Percentiles rank a stretch among this genome's conserved stretches.
phyloP scores from a whole-genome alignment of 2,797 vertebrate species.

The Novumbra hubbsi region DNA sequence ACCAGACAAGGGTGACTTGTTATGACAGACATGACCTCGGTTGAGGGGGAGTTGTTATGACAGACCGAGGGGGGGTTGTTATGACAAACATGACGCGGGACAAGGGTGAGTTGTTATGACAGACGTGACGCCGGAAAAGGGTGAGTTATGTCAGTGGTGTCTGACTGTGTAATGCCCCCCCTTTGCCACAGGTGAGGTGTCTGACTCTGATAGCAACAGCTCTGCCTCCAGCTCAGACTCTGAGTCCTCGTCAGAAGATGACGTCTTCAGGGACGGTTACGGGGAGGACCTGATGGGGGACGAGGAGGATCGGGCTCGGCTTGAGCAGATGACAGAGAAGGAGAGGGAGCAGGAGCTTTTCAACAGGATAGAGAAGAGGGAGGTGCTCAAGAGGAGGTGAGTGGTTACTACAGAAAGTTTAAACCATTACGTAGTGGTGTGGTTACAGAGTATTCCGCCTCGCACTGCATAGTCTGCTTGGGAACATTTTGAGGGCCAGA shows the following conservation, averaged over 20 bases:
- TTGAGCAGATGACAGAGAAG: conserved; percentile 99
- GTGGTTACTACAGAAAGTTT: conserved; percentile 6
- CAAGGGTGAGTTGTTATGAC: conserved; percentile 77
- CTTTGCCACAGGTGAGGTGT: conserved; percentile 86
- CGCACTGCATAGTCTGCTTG: neutral
- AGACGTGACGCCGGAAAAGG: neutral
- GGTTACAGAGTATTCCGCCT: no score
- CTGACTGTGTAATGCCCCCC: no score
- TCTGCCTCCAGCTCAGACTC: conserved; percentile 96
- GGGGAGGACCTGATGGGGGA: conserved; percentile 98
- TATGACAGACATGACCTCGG: no score
- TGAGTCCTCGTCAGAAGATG: conserved; percentile 93
- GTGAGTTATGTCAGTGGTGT: neutral
- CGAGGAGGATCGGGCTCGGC: conserved; percentile 91
- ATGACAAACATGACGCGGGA: conserved; percentile 74
- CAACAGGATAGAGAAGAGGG: conserved; percentile 96
- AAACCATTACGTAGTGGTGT: no score
- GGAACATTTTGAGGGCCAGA: neutral
- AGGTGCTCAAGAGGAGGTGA: conserved; percentile 96
- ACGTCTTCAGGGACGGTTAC: conserved; percentile 95
- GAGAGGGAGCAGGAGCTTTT: conserved; percentile 97
- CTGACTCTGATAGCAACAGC: conserved; percentile 96
- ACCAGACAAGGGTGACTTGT: no score
- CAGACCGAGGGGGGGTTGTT: neutral
- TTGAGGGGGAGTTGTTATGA: neutral